phyloP scores from a whole-genome alignment of 2,797 vertebrate species.

The Tenualosa ilisha region DNA sequence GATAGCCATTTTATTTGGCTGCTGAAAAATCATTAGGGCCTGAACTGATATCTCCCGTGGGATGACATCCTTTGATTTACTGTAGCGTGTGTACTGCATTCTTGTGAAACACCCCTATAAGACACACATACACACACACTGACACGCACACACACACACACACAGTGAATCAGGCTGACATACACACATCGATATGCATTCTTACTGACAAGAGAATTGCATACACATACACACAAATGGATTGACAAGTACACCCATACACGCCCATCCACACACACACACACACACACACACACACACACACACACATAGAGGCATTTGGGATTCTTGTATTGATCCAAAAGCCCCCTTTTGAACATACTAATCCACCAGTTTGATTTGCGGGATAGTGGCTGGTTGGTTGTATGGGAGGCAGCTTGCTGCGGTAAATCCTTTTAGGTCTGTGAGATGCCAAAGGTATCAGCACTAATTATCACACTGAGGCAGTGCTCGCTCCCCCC shows the following conservation, averaged over 20 bases:
- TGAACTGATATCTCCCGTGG: conserved; percentile 47
- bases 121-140: conserved; percentile 19
- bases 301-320: neutral
- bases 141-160: neutral
- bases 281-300: conserved; percentile 3
- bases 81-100: neutral
- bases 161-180: too few relatives aligned
- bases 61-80: conserved; percentile 24
- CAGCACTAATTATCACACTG: conserved; percentile 56
- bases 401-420: conserved; percentile 44
- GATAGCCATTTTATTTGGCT: conserved; percentile 50
- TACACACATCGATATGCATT: neutral
- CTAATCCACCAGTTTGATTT: conserved; percentile 56
- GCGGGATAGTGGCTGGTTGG: conserved; percentile 38
- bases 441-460: conserved; percentile 48
- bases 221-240: neutral
- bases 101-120: neutral
- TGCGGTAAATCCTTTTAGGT: conserved; percentile 45
- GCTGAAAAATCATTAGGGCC: conserved; percentile 56
- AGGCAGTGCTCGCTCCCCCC: conserved; percentile 39
- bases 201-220: neutral
- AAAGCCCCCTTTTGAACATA: conserved; percentile 37
- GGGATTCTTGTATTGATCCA: conserved; percentile 50
- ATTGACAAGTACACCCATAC: neutral
- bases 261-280: neutral